Evolutionary conservation across 2,888 invertebrate genomes (phyloP), one percentile per base, ranked within the genome.

Genomic region (Drosophila subquinaria): DNA sequence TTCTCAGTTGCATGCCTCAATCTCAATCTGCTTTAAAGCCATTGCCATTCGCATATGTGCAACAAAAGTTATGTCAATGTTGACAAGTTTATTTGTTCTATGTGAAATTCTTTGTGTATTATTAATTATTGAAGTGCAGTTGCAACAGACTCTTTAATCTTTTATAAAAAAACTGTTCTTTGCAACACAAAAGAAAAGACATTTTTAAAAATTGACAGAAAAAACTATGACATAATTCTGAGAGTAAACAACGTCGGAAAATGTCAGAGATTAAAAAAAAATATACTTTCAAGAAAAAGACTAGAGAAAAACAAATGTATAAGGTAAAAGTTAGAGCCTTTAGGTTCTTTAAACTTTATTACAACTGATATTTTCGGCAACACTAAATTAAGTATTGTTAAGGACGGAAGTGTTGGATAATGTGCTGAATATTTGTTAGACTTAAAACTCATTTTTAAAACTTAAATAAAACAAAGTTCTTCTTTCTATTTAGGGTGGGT

Each of bases 81-180:
- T 79, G 79, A 77, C 66, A 75, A 64, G 57, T 60, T 75, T 65
- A 74, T 77, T 72, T 75, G 51, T 66, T 59, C 20, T 38, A 30
- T 48, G 20, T 33, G 4, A 10, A 9, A 17, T 15, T 36, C 13
- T n/a, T 10, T 40, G 36, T n/a, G 15, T 15, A 20, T 20, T 40
- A 48, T 60, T 64, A 43, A 60, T 76, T 59, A 63, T 70, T 63
- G 13, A 70, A 59, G 20, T 47, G 59, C 23, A 20, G 20, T 42
- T 38, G 36, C 13, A 2, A n/a, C 13, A 36, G 30, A n/a, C 20
- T 20, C 4, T 20, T 11, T 20, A 17, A 53, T 42, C 4, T 20
- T 15, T 33, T 20, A 13, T 33, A 17, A 8, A 23, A 0, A 35
- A 35, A 45, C 8, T 51, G 8, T 13, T 11, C 13, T 35, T 35